These are phyloP conservation scores for Nibea coibor DNA, from an alignment of 2,113 vertebrate species.

Conservation along the genomic window DNA sequence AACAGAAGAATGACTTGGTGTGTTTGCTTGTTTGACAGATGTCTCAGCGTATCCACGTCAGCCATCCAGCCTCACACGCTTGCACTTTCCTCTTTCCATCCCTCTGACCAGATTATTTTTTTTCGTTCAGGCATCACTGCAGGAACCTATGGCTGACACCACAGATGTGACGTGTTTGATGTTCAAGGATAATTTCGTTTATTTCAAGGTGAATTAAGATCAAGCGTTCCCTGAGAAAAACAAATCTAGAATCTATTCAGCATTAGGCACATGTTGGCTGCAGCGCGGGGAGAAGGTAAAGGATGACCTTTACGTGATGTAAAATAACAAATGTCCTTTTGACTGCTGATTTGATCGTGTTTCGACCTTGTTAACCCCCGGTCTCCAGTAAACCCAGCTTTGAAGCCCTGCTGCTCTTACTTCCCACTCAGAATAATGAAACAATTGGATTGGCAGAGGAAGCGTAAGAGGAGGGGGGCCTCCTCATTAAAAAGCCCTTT, in stretches of 20 bases:
- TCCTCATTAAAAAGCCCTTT: slow-evolving; percentile 73
- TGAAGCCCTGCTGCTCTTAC: slow-evolving; percentile 50
- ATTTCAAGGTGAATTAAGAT: slow-evolving; percentile 7
- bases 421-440: slow-evolving; percentile 65
- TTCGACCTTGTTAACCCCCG: slow-evolving; percentile 59
- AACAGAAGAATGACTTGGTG: not conserved
- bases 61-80: slow-evolving; percentile 1
- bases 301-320: slow-evolving; percentile 23
- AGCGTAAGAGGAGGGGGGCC: slow-evolving; percentile 42
- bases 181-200: not conserved
- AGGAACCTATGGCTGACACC: slow-evolving; percentile 14
- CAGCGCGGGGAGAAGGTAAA: not conserved
- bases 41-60: not conserved
- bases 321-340: slow-evolving; percentile 36
- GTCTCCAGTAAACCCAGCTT: slow-evolving; percentile 51
- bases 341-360: slow-evolving; percentile 54
- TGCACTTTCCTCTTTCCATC: not conserved
- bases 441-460: slow-evolving; percentile 69
- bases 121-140: not conserved
- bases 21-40: not conserved
- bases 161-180: not conserved
- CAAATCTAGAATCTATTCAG: not conserved
- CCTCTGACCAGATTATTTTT: not conserved
- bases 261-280: not conserved
- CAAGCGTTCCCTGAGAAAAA: not conserved